These are phyloP conservation scores for Physocephala rufipes DNA, from an alignment of 2,888 invertebrate genomes.

Conservation along the genomic window DNA sequence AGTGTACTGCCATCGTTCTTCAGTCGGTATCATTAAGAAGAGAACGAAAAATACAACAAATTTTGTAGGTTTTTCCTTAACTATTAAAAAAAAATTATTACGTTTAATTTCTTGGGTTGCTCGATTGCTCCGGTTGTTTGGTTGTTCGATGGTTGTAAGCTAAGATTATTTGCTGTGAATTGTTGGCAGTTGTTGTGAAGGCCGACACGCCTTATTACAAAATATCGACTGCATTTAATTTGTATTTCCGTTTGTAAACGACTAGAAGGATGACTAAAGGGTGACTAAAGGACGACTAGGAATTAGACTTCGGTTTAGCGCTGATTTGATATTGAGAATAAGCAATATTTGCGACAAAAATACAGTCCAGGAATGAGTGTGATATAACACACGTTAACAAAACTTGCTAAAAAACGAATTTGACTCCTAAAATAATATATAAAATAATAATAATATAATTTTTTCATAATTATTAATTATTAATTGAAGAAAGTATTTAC, in stretches of 20 bases:
- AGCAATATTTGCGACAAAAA: too few species aligned
- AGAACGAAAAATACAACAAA: not conserved
- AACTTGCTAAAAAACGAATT: too few species aligned
- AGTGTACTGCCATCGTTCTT: not conserved
- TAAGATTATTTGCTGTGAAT: too few species aligned
- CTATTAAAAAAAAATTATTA: slow-evolving; percentile 1
- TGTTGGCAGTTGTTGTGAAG: not conserved
- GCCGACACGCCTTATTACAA: slow-evolving; percentile 24
- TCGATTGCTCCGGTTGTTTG: not conserved
- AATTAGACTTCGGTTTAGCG: too few species aligned
- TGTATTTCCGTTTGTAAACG: slow-evolving; percentile 25
- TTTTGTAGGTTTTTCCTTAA: not conserved
- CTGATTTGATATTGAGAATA: too few species aligned
- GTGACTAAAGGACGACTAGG: too few species aligned
- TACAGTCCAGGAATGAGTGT: not conserved
- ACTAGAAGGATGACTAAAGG: too few species aligned
- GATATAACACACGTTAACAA: not conserved
- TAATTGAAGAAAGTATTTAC: too few species aligned
- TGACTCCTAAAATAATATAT: too few species aligned
- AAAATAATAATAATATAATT: too few species aligned
- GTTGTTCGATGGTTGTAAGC: not conserved
- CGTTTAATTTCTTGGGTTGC: not conserved
- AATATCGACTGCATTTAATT: not conserved
- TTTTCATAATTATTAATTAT: too few species aligned
- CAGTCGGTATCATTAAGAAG: not conserved